Evolutionary conservation across 2,797 vertebrate genomes (phyloP).

Genomic region (Anisognathus igniventris): DNA sequence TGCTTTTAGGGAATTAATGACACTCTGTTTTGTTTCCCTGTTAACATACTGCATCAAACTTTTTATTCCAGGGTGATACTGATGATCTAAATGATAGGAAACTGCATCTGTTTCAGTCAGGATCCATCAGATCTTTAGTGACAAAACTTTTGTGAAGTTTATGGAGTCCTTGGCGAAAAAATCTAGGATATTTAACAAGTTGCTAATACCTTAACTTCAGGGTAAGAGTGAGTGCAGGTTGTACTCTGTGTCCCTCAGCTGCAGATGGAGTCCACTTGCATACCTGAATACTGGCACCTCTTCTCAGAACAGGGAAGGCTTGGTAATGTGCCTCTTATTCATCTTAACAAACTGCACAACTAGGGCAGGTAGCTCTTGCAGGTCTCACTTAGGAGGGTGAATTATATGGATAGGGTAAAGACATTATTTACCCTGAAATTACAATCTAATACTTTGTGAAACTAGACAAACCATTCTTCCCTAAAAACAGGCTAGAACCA

Average conservation of each 20-base stretch:
- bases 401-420: background rate
- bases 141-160: background rate
- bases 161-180: background rate
- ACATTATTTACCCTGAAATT: background rate
- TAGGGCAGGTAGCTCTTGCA: background rate
- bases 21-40: background rate
- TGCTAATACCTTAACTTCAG: background rate
- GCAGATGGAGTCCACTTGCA: background rate
- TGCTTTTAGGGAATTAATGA: background rate
- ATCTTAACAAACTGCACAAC: background rate
- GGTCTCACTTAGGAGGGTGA: background rate
- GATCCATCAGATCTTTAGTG: background rate
- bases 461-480: background rate
- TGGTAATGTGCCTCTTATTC: background rate
- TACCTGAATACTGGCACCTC: background rate
- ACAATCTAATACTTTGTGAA: background rate
- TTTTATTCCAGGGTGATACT: background rate
- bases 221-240: background rate
- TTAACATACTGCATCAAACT: background rate
- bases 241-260: background rate
- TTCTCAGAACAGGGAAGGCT: background rate
- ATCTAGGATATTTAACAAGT: background rate
- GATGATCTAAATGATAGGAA: background rate
- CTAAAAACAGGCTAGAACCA: background rate
- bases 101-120: background rate